These are phyloP conservation scores for Charadrius vociferus DNA, from an alignment of 2,113 vertebrate genomes.

Conservation along the genomic window DNA sequence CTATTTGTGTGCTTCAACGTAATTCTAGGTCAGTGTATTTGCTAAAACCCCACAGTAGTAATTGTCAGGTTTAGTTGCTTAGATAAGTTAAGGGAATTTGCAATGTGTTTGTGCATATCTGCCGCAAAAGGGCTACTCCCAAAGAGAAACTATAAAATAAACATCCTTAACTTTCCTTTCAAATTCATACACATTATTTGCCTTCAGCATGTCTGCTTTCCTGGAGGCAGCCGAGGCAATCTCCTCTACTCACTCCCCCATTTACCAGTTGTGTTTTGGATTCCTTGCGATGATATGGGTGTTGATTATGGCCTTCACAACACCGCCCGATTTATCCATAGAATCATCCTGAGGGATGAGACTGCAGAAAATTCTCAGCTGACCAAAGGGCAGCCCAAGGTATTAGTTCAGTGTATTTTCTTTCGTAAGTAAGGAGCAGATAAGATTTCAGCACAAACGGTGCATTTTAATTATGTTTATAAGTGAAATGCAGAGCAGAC, in stretches of 20 bases:
- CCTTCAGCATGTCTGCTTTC: not conserved
- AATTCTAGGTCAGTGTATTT: not conserved
- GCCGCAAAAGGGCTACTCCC: not conserved
- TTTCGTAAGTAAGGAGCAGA: conserved; percentile 3
- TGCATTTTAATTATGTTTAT: conserved; percentile 46
- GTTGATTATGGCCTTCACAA: conserved; percentile 12
- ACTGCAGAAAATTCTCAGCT: not conserved
- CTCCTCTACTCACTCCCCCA: not conserved
- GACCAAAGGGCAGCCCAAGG: not conserved
- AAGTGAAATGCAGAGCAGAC: conserved; percentile 48
- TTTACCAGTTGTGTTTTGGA: not conserved
- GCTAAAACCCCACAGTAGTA: not conserved
- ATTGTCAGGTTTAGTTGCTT: not conserved
- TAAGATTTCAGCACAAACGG: conserved; percentile 38
- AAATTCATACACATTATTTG: not conserved
- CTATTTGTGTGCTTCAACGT: not conserved
- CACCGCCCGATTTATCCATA: not conserved
- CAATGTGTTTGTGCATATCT: not conserved
- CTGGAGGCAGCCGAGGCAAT: not conserved
- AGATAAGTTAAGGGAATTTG: not conserved
- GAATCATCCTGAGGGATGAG: not conserved
- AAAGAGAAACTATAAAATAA: not conserved
- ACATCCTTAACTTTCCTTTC: not conserved
- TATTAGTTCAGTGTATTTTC: conserved; percentile 21
- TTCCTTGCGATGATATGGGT: not conserved